phyloP scores from a whole-genome alignment of 2,888 invertebrate genomes.

The Cerceris ruficornis region DNA sequence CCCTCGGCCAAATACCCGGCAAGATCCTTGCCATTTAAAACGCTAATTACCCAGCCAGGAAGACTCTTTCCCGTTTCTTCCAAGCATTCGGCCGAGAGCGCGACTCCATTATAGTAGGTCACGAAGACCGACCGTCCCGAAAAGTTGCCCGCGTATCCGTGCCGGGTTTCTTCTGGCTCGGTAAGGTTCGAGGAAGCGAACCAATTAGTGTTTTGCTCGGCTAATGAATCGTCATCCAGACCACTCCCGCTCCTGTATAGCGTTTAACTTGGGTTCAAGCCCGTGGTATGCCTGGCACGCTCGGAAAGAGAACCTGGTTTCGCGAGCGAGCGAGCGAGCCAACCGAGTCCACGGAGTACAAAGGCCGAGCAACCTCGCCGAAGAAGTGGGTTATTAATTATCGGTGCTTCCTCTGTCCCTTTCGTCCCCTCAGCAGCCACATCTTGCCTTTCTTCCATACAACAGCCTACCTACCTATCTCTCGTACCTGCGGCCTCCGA shows the following conservation, averaged over 20 bases:
- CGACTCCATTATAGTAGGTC: slow-evolving; percentile 56
- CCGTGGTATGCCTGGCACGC: slow-evolving; percentile 54
- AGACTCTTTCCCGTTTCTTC: neutral
- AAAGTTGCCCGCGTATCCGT: slow-evolving; percentile 48
- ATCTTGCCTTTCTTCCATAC: slow-evolving; percentile 20
- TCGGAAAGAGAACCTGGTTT: slow-evolving; percentile 48
- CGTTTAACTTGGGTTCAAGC: slow-evolving; percentile 51
- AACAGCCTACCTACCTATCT: slow-evolving; percentile 33
- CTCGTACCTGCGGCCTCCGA: slow-evolving; percentile 29
- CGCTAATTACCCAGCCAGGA: neutral
- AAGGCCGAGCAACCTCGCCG: slow-evolving; percentile 63
- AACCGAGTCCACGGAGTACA: slow-evolving; percentile 54
- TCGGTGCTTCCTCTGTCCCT: slow-evolving; percentile 60
- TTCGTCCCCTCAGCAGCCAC: slow-evolving; percentile 20
- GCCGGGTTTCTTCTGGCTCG: slow-evolving; percentile 51
- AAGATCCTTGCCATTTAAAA: neutral
- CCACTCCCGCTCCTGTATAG: slow-evolving; percentile 54
- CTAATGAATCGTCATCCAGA: slow-evolving; percentile 72
- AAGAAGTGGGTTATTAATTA: slow-evolving; percentile 76
- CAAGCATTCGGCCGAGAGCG: neutral
- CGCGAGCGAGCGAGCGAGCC: slow-evolving; percentile 45
- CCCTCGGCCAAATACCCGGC: neutral
- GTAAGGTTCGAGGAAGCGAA: slow-evolving; percentile 69
- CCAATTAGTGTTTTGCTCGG: slow-evolving; percentile 76
- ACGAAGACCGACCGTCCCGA: slow-evolving; percentile 49